Percentiles rank a stretch among this genome's conserved stretches.
Conservation (phyloP, 1,140 invertebrate genomes). For the Radopholus similis region DNA sequence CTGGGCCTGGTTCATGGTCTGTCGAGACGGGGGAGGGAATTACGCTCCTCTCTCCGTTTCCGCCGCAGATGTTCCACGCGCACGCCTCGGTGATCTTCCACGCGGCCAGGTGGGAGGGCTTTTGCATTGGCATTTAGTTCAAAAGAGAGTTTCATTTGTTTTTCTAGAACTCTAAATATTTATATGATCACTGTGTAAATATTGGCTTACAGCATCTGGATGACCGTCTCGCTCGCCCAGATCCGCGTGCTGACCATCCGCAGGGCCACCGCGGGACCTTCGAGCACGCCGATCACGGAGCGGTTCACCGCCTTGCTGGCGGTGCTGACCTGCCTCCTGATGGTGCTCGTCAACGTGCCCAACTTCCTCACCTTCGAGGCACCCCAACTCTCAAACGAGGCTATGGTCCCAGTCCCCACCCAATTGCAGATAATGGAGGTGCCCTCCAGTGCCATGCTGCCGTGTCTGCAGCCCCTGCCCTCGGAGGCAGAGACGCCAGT, state of each 20-base stretch:
- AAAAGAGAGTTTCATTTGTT: no score
- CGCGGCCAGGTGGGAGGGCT: no score
- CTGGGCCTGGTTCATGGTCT: neutral
- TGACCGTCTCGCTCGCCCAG: constrained; percentile 48
- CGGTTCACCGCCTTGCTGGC: constrained; percentile 44
- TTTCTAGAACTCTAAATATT: no score
- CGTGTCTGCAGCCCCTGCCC: neutral
- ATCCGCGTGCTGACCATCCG: constrained; percentile 57
- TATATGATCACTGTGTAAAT: no score
- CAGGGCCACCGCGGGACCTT: constrained; percentile 51
- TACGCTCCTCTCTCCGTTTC: no score
- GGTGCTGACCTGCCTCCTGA: constrained; percentile 43
- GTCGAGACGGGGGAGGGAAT: neutral
- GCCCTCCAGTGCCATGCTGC: constrained; percentile 3
- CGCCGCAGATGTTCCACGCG: constrained; percentile 50
- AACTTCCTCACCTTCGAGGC: constrained; percentile 59
- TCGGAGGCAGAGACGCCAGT: neutral
- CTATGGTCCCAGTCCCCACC: neutral
- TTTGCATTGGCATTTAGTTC: no score
- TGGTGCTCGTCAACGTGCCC: constrained; percentile 50
- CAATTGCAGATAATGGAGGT: constrained; percentile 12
- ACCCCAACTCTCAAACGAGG: neutral
- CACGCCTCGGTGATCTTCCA: constrained; percentile 57
- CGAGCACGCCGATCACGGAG: constrained; percentile 38
- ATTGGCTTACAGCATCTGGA: neutral